Percentiles rank a stretch among this genome's conserved stretches.
These are phyloP conservation scores for Diaperis boleti DNA, from an alignment of 2,888 invertebrate genomes.

Conservation along the genomic window DNA sequence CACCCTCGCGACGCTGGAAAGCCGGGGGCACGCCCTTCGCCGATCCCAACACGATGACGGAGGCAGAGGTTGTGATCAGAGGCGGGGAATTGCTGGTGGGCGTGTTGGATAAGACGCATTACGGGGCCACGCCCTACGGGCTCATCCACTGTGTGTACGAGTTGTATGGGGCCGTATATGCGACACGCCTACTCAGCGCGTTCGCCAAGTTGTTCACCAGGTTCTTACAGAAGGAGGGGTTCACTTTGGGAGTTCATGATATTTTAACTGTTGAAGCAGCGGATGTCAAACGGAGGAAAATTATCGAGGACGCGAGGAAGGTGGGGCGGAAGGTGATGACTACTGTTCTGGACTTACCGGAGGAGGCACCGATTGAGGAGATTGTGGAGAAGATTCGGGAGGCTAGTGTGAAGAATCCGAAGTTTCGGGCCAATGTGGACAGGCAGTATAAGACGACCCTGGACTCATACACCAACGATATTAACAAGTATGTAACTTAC, in stretches of 20 bases:
- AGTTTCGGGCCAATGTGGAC: constrained; percentile 84
- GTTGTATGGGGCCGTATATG: constrained; percentile 90
- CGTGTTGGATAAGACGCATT: constrained; percentile 96
- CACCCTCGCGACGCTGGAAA: constrained; percentile 71
- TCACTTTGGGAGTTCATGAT: constrained; percentile 95
- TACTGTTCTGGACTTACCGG: constrained; percentile 77
- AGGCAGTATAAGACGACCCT: constrained; percentile 85
- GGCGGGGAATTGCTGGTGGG: constrained; percentile 91
- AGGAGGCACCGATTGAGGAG: constrained; percentile 70
- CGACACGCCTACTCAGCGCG: constrained; percentile 85
- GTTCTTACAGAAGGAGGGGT: constrained; percentile 91
- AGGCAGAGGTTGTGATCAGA: constrained; percentile 90
- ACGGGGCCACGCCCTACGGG: constrained; percentile 95
- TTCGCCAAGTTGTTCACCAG: constrained; percentile 93
- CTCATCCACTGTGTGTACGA: constrained; percentile 96
- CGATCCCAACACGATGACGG: constrained; percentile 79
- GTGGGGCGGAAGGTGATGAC: constrained; percentile 61
- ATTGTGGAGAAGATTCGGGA: constrained; percentile 78
- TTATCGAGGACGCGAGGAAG: constrained; percentile 74
- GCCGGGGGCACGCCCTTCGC: constrained; percentile 75
- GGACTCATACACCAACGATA: constrained; percentile 89
- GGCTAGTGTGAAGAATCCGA: constrained; percentile 77
- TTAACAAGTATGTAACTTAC: constrained; percentile 88
- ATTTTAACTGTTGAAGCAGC: constrained; percentile 85
- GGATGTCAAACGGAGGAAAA: constrained; percentile 77